Conservation (phyloP, 1,140 invertebrate species). For the Bombus sibiricus region DNA sequence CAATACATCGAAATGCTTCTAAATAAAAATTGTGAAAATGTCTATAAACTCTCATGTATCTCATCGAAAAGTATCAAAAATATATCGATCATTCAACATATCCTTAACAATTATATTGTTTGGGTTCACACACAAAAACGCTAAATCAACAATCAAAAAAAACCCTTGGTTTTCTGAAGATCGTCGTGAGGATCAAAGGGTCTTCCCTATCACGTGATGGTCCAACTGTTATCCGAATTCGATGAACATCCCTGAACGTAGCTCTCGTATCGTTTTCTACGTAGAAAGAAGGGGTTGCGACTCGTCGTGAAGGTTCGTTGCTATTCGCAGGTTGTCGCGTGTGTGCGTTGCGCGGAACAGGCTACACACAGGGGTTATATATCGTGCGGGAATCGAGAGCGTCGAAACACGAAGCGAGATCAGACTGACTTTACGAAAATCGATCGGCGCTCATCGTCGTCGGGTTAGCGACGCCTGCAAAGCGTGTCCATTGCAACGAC, state of each 20-base stretch:
- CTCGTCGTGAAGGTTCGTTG: conserved; percentile 20
- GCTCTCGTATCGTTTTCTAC: neutral
- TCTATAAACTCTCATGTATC: neutral
- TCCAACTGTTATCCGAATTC: neutral
- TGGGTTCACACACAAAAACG: neutral
- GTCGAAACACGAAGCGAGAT: conserved; percentile 66
- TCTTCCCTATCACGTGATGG: no score
- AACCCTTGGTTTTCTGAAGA: neutral
- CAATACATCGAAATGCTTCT: neutral
- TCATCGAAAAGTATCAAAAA: neutral
- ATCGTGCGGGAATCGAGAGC: conserved; percentile 65
- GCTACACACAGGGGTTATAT: conserved; percentile 43
- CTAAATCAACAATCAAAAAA: neutral
- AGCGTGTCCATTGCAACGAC: conserved; percentile 54
- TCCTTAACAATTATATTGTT: neutral
- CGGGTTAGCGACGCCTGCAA: conserved; percentile 63
- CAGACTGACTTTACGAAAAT: conserved; percentile 67
- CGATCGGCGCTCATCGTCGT: conserved; percentile 64
- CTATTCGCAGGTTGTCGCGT: neutral
- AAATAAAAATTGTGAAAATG: neutral
- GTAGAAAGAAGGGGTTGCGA: neutral
- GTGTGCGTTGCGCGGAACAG: conserved; percentile 39
- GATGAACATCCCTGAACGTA: neutral
- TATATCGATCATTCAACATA: neutral
- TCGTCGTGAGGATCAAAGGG: neutral